Evolutionary conservation across 2,888 invertebrate species (phyloP), one percentile per base, ranked within the genome.

Genomic region (Ernsta delagoae): DNA sequence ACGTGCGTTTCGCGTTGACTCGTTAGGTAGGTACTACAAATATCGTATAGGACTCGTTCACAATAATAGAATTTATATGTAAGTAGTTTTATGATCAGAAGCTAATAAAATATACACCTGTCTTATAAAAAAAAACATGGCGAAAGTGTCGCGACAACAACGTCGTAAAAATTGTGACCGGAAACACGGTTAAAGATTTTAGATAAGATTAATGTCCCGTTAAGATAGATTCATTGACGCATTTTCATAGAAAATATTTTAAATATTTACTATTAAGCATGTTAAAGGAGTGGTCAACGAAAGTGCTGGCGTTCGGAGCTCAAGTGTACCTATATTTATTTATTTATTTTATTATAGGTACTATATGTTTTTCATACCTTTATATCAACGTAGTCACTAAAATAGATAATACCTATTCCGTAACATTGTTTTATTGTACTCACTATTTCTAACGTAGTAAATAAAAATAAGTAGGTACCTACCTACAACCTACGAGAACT

Each of bases 31-130:
- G 16, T 88, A 85, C 86, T 84, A 83, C 83, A 79, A 83, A 89
- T 87, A 89, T 90, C 89, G 41, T 8, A 81, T 74, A 75, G 74
- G 77, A 79, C 79, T 82, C 74, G 75, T 80, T 78, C 73, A 67
- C 73, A 78, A 82, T 78, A 83, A 85, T 87, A 83, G 82, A 82
- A 87, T 85, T 84, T 85, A 84, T 81, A 79, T 81, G 77, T 83
- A 81, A 76, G 16, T 16, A 16, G 16, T 82, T 84, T 84, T 83
- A 84, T 81, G 78, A 79, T 78, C 74, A 78, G 84, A 86, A 83
- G 78, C 79, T 80, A 83, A 85, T 87, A 87, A 87, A 85, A 83
- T 85, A 85, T 85, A 75, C 84, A 85, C 82, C 82, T 84, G 84
- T 79, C 82, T 79, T 80, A 83, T 86, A 87, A 87, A 88, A 86